Percentiles rank a stretch among this genome's conserved stretches.
These are phyloP conservation scores for Sprattus sprattus DNA, from an alignment of 2,113 vertebrate species.

Conservation along the genomic window DNA sequence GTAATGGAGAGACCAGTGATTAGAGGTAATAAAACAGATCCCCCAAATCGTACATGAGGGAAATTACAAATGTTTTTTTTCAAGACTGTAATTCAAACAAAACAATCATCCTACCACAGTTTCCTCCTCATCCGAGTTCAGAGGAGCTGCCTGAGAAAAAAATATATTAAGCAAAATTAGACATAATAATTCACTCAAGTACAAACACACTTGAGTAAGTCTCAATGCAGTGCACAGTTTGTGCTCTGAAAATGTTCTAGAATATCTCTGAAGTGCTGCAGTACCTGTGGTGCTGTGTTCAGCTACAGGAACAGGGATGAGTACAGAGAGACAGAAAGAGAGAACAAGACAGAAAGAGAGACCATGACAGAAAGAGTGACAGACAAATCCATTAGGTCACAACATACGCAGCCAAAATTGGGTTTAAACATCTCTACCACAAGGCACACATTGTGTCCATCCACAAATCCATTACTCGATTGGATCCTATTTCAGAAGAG, in stretches of 20 bases:
- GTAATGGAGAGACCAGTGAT: background rate
- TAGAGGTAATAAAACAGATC: background rate
- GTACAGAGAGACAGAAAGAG: background rate
- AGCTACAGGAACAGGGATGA: background rate
- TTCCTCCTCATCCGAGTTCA: background rate
- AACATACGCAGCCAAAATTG: background rate
- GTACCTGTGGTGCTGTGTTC: background rate
- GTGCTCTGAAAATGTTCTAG: background rate
- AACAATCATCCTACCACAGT: background rate
- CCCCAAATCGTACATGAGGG: background rate
- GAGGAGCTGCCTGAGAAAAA: background rate
- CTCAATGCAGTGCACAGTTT: background rate
- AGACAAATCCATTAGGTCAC: background rate
- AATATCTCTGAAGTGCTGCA: background rate
- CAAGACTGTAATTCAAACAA: background rate
- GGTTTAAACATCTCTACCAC: background rate
- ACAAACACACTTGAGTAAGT: background rate
- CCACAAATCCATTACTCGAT: background rate
- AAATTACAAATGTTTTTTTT: background rate
- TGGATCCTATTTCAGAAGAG: background rate
- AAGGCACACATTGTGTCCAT: background rate
- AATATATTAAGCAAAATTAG: background rate
- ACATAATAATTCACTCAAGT: background rate
- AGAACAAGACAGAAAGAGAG: background rate
- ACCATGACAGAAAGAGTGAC: background rate